Percentiles rank a stretch among this genome's conserved stretches.
Conservation (phyloP, 2,888 invertebrate genomes). For the Macrosoma leucophasiata region DNA sequence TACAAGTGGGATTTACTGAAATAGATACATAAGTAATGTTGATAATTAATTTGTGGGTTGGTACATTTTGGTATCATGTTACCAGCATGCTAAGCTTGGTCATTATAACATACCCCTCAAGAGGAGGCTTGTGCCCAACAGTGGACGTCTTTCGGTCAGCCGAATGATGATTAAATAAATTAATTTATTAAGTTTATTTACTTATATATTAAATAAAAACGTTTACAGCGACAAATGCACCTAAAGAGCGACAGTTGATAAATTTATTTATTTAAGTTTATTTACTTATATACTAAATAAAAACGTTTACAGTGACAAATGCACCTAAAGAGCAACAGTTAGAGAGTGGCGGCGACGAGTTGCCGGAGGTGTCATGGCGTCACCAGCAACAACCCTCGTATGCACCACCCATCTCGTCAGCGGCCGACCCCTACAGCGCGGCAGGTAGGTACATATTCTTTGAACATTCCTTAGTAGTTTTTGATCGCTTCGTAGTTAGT, state of each 20-base stretch:
- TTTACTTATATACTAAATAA: too few species aligned
- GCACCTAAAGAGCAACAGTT: slow-evolving; percentile 85
- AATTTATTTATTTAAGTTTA: too few species aligned
- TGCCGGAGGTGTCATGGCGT: slow-evolving; percentile 84
- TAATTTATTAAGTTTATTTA: too few species aligned
- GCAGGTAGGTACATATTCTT: slow-evolving; percentile 66
- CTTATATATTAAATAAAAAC: slow-evolving; percentile 2
- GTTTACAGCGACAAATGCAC: slow-evolving; percentile 83
- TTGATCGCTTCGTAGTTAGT: too few species aligned
- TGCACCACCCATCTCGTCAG: slow-evolving; percentile 79
- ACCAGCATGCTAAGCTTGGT: slow-evolving; percentile 2
- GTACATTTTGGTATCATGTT: slow-evolving; percentile 1
- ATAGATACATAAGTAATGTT: too few species aligned
- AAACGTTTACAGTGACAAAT: slow-evolving; percentile 78
- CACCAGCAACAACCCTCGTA: slow-evolving; percentile 80
- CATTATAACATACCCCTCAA: too few species aligned
- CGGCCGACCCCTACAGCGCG: slow-evolving; percentile 82
- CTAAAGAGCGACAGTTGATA: too few species aligned
- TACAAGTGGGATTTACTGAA: too few species aligned
- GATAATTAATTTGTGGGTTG: too few species aligned
- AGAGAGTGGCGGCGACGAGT: slow-evolving; percentile 83
- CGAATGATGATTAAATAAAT: too few species aligned
- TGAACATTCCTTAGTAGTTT: neutral
- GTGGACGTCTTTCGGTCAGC: too few species aligned
- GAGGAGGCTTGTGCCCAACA: too few species aligned